Evolutionary conservation across 2,797 vertebrate genomes (phyloP).

Genomic region (Bradypodion ventrale): DNA sequence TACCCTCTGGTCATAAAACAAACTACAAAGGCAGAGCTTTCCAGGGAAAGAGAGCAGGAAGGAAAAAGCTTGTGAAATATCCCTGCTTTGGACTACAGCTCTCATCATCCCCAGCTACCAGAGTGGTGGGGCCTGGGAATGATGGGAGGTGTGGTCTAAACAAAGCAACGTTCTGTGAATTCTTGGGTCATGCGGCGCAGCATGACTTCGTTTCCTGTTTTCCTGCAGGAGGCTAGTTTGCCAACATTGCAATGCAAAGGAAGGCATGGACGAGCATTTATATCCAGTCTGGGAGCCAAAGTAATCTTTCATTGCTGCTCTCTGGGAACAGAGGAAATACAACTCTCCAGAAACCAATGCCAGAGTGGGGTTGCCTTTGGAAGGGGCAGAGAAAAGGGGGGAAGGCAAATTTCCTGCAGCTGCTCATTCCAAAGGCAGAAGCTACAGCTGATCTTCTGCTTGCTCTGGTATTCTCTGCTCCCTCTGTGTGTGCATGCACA

Average conservation of each 20-base stretch:
- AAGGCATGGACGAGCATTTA: neutral
- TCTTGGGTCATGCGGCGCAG: no score
- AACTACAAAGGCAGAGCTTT: neutral
- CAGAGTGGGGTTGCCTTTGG: no score
- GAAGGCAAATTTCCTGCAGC: neutral
- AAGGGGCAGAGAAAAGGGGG: neutral
- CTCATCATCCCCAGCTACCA: neutral
- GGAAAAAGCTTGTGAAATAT: neutral
- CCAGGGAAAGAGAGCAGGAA: neutral
- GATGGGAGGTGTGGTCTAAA: no score
- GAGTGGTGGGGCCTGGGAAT: no score
- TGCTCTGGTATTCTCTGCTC: no score
- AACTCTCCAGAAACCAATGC: neutral
- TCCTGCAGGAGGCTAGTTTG: no score
- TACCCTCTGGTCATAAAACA: neutral
- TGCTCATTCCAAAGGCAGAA: neutral
- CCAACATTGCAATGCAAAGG: neutral
- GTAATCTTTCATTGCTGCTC: neutral
- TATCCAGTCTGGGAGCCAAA: neutral
- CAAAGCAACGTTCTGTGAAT: no score
- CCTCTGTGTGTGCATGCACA: neutral
- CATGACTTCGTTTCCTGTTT: no score
- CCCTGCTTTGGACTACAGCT: neutral
- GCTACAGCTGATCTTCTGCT: neutral
- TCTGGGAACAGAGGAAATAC: neutral